Base-by-base conservation (phyloP, 2,797 vertebrate genomes). In the Ptychobarbus kaznakovi region DNA sequence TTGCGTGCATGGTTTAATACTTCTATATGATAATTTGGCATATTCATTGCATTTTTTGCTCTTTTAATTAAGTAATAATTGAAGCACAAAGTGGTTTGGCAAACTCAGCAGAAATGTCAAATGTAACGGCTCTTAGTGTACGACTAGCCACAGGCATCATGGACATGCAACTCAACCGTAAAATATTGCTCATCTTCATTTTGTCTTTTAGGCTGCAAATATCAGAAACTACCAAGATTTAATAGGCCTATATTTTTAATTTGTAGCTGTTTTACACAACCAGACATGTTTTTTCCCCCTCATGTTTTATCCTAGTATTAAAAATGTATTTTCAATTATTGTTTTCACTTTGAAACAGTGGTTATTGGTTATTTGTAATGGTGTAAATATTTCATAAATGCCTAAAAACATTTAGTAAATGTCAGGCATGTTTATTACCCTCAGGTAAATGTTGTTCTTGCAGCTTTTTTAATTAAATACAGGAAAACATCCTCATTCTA, bases 61-160 rank as follows among this genome's bases (percentile, higher is more conserved):
- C n/a, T 61, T 73, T 85, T 32, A 35, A 63, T 49, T 9, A 82
- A 86, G 40, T 63, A 77, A 77, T 72, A 46, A 42, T 56, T 81
- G 22, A 49, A 82, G 51, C 32, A 42, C 73, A 40, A 40, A 42
- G 11, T 53, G 13, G 22, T 49, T 70, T 69, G 82, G 49, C 49
- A 84, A 80, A 68, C 70, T 35, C 22, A 49, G 53, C 20, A 80
- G 58, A 87, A 84, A 83, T 75, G 82, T 83, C 68, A 80, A 85
- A 72, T 61, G 75, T 72, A 69, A 79, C 51, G n/a, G 63, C 16
- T 35, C 25, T 44, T 72, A 70, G 35, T 32, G 18, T 63, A n/a
- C 15, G 6, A 32, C 66, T 46, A 0, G 40, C 76, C 66, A 80
- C 25, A 11, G 56, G 76, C 83, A 46, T 78, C 32, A 11, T 38